Base-by-base conservation (phyloP, 1,140 invertebrate species). In the Harlomillsia oculata region DNA sequence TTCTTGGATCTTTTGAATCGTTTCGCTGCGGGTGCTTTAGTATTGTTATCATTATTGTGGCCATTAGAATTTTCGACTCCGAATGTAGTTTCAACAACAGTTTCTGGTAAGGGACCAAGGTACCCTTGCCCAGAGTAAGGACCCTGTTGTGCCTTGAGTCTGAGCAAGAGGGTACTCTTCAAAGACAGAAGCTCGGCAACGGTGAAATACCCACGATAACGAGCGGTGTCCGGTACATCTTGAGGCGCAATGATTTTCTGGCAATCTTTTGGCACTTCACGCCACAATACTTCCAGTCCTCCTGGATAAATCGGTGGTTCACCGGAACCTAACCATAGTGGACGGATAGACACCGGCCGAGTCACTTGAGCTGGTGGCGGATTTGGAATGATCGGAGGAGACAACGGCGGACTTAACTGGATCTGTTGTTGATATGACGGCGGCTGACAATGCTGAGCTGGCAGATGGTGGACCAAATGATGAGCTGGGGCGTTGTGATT, bases 201-300 rank as follows among this genome's bases (percentile, higher is more conserved):
- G 0, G 63, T 65, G 20, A 65, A 65, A 34, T 65, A 65, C 5
- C 60, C 60, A 5, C 63, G 48, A 18, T 43, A 44, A 20, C 46
- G 53, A 13, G 59, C 63, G 5, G 52, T 30, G 8, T 57, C 56
- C 16, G 63, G 60, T 34, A 65, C 41, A 44, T 65, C 63, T 16
- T 58, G 46, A 16, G 45, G 53, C 16, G 45, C 40, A 6, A 65
- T 41, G 9, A 60, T 21, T 28, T 48, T 56, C 39, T 57, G 63
- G 43, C 56, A 65, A 4, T 54, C 60, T 29, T 6, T 11, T 1
- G 59, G 53, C 3, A 65, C 8, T 45, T 56, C 44, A 23, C 50
- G 23, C 53, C 52, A 62, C 13, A 65, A n/a, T 16, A 56, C 45
- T 29, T 59, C 53, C 6, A 65, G 25, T 11, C 63, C 63, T 6